Conservation (phyloP, 2,888 invertebrate species). For the Lutraria lutraria region DNA sequence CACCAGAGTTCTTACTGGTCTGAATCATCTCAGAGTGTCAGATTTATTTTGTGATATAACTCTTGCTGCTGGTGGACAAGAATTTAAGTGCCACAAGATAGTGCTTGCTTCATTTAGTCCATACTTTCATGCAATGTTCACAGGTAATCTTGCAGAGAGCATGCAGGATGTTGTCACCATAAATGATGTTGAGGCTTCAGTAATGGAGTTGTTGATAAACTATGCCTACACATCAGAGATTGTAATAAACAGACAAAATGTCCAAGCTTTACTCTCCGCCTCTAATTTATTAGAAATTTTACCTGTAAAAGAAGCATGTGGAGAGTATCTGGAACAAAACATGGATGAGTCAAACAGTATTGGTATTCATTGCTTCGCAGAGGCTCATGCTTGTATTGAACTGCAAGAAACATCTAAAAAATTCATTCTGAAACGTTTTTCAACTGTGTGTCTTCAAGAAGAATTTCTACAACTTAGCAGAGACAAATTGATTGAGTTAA, state of each 20-base stretch:
- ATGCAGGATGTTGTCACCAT: conserved; percentile 91
- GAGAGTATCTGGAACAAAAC: conserved; percentile 96
- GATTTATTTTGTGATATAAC: conserved; percentile 93
- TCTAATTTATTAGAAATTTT: conserved; percentile 96
- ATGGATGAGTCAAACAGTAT: conserved; percentile 97
- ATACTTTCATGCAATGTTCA: conserved; percentile 98
- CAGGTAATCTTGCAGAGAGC: conserved; percentile 95
- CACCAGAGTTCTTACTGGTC: conserved; percentile 77
- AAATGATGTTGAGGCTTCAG: conserved; percentile 89
- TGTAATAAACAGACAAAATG: conserved; percentile 95
- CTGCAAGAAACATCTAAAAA: conserved; percentile 89
- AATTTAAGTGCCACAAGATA: conserved; percentile 95
- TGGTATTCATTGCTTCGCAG: conserved; percentile 96
- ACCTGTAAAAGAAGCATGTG: conserved; percentile 90
- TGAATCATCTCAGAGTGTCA: conserved; percentile 95
- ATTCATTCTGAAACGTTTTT: conserved; percentile 85
- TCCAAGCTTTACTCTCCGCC: conserved; percentile 95
- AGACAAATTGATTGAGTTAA: conserved; percentile 93
- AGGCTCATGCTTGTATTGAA: conserved; percentile 95
- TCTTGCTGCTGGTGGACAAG: conserved; percentile 92
- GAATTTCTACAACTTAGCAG: conserved; percentile 95
- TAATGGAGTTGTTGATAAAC: conserved; percentile 94
- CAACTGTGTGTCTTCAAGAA: conserved; percentile 93
- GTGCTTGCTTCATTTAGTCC: conserved; percentile 96
- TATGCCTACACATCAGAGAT: conserved; percentile 98